Conservation (phyloP, 2,113 vertebrate species). For the Phaetusa simplex region DNA sequence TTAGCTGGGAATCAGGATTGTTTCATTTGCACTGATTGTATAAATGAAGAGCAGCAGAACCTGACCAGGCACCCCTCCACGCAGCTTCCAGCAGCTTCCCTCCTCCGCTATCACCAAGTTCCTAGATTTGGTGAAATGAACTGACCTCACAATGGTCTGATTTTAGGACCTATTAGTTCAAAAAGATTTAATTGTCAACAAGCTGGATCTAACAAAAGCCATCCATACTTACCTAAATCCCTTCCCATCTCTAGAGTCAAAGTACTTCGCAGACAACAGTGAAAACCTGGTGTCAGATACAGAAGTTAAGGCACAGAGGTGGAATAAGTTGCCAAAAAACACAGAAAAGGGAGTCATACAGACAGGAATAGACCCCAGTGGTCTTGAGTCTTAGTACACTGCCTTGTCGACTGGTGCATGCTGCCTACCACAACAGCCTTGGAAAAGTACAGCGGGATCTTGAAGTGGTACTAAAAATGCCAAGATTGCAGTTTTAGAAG, state of each 20-base stretch:
- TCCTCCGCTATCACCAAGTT: background rate
- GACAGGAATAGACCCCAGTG: background rate
- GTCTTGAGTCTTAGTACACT: background rate
- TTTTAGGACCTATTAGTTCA: background rate
- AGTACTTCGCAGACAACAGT: background rate
- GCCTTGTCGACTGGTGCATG: background rate
- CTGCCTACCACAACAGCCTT: background rate
- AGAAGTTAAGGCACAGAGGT: background rate
- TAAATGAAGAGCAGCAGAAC: background rate
- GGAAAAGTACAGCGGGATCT: background rate
- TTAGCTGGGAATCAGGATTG: background rate
- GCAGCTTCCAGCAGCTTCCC: background rate
- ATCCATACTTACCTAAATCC: background rate
- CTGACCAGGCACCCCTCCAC: background rate
- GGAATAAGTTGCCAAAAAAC: background rate
- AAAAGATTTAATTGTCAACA: background rate
- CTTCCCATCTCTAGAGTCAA: background rate
- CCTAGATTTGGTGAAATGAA: background rate
- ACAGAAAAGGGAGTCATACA: background rate
- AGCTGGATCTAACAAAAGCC: background rate
- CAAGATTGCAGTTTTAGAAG: background rate
- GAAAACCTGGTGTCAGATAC: background rate
- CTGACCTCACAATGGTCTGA: background rate
- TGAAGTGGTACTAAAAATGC: background rate
- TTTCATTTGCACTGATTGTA: background rate